Evolutionary conservation across 2,888 invertebrate genomes (phyloP), one percentile per base, ranked within the genome.

Genomic region (Dynastes maya): DNA sequence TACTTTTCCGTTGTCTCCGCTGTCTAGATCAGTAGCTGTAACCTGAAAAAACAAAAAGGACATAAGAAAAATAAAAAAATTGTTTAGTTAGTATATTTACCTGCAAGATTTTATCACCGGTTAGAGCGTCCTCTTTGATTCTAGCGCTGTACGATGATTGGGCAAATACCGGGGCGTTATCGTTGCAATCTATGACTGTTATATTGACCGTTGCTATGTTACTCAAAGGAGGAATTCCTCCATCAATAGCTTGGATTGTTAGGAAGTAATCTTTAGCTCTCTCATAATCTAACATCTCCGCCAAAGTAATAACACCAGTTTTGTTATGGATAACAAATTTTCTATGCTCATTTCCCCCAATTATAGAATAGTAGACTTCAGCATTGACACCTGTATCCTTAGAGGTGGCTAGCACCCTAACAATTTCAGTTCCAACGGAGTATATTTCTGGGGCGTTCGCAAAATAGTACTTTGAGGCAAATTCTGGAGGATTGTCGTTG

Each of bases 401-500:
- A 9, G 97, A 97, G 2, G 96, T 95, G n/a, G 98, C 99, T 81
- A 94, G 91, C 37, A 99, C 95, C 83, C 93, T 91, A 0, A 95
- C 92, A 13, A 98, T 93, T 89, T 96, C 95, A 0, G 95, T 93
- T 78, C 96, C 96, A 75, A 95, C 90, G 2, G 94, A 90, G 83
- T 94, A 93, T 79, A 94, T 92, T 90, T 98, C 98, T 1, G 94
- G 92, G 40, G 97, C 93, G 61, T 91, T 90, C 27, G 95, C 94
- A 83, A 91, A 92, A 88, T 98, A 98, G 82, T 93, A 92, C 84
- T 94, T 94, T 79, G 93, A 92, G 80, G 94, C 94, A 89, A 99
- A 99, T 89, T 96, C 96, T 9, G 99, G 99, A 37, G 98, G 97
- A 90, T 98, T 98, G 89, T 98, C 98, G 86, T 96, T 98, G 81